Evolutionary conservation across 2,113 vertebrate species (phyloP).

Genomic region (Bos javanicus): DNA sequence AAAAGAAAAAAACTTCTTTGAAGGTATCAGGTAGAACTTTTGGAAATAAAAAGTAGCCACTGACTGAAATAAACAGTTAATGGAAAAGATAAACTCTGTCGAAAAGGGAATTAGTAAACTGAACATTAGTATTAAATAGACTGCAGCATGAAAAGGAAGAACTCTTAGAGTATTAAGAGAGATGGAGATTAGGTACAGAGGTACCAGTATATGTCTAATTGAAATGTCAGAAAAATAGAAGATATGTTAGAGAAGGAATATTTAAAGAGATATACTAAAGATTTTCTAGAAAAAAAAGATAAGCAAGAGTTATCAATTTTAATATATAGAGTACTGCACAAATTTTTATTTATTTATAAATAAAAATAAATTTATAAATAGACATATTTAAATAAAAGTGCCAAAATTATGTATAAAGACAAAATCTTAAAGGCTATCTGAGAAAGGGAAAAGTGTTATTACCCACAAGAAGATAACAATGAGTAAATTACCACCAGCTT

Average conservation of each 20-base stretch:
- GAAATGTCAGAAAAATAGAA: neutral
- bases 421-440: neutral
- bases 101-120: neutral
- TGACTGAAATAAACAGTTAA: neutral
- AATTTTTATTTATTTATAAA: neutral
- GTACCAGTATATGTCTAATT: neutral
- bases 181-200: neutral
- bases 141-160: neutral
- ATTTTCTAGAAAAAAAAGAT: constrained; percentile 1
- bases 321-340: neutral
- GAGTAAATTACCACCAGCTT: neutral
- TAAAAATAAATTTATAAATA: neutral
- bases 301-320: neutral
- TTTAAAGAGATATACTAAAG: neutral
- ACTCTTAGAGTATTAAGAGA: neutral
- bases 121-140: neutral
- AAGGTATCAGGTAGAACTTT: neutral
- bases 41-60: neutral
- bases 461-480: neutral
- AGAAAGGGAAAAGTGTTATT: neutral
- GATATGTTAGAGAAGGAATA: neutral
- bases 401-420: neutral
- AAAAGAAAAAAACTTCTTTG: neutral
- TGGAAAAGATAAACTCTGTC: neutral
- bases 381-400: neutral